phyloP scores from a whole-genome alignment of 2,888 invertebrate genomes.

The Drosophila cracens region DNA sequence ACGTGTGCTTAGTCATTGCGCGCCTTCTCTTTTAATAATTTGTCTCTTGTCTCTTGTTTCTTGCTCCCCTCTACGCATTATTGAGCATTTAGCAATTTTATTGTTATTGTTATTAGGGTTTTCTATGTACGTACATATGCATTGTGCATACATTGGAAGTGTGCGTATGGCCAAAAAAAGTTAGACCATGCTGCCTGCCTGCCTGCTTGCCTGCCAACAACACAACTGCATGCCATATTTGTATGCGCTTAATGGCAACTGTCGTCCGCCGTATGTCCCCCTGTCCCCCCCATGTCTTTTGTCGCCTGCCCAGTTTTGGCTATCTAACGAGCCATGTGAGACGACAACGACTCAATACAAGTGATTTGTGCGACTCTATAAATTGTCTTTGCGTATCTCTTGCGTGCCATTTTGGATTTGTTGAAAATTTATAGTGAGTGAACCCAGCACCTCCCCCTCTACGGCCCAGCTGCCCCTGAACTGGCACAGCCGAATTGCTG shows the following conservation, averaged over 20 bases:
- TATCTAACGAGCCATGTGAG: constrained; percentile 63
- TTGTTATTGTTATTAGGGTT: constrained; percentile 52
- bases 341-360: constrained; percentile 51
- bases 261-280: constrained; percentile 10
- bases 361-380: constrained; percentile 68
- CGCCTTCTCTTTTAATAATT: not conserved
- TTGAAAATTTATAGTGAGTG: constrained; percentile 50
- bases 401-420: constrained; percentile 42
- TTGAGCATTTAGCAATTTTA: constrained; percentile 67
- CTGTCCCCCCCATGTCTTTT: constrained; percentile 3
- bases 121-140: constrained; percentile 1
- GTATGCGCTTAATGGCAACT: constrained; percentile 61
- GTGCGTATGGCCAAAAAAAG: constrained; percentile 67
- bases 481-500: constrained; percentile 43
- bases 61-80: constrained; percentile 59
- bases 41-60: not conserved
- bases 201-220: constrained; percentile 41
- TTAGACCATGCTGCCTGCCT: constrained; percentile 52
- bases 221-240: constrained; percentile 65
- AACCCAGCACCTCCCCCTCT: not conserved
- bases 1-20: constrained; percentile 37
- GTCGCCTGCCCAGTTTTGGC: constrained; percentile 55
- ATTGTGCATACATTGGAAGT: constrained; percentile 42
- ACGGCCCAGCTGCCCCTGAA: constrained; percentile 18
- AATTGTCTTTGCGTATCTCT: constrained; percentile 53